Evolutionary conservation across 2,797 vertebrate species (phyloP), one percentile per base, ranked within the genome.

Genomic region (Notolabrus celidotus): DNA sequence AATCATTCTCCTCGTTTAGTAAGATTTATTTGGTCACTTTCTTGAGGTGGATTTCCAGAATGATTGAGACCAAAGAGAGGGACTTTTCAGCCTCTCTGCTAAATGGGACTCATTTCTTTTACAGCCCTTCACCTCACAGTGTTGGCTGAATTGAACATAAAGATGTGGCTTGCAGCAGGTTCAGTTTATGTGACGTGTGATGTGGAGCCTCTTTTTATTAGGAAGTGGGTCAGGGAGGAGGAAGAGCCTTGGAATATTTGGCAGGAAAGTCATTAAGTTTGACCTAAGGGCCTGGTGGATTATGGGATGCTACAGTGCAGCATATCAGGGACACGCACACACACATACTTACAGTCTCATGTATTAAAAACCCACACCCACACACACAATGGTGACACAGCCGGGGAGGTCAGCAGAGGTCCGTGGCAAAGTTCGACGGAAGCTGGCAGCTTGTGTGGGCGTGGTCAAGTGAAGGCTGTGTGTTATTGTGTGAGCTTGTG

Each of bases 251-350:
- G 41, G 45, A 69, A 80, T 74, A 79, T 82, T 72, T 78, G 62
- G 58, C 60, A 64, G 65, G 41, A 84, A 83, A 64, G 51, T 84
- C 66, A 87, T 88, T 80, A 80, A 79, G 39, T 60, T 71, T 73
- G 61, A 90, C 74, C 70, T 27, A 56, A 55, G 74, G 62, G 74
- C 61, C 42, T 69, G 27, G 25, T 78, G 69, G 60, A 84, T 78
- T 80, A 76, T 73, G 60, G 72, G 55, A 79, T 68, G 58, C 47
- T 34, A 42, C 15, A 54, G 22, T 16, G 38, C 22, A 56, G 72
- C 15, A 72, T 64, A 64, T 76, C 60, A 62, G 2, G 10, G 16
- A 66, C 49, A 41, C 43, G 41, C 50, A 47, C 36, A 54, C 11
- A 55, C 16, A 46, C 19, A 23, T 60, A 55, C 46, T 58, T 0